Base-by-base conservation (phyloP, 1,140 invertebrate genomes). In the Calycopis cecrops region DNA sequence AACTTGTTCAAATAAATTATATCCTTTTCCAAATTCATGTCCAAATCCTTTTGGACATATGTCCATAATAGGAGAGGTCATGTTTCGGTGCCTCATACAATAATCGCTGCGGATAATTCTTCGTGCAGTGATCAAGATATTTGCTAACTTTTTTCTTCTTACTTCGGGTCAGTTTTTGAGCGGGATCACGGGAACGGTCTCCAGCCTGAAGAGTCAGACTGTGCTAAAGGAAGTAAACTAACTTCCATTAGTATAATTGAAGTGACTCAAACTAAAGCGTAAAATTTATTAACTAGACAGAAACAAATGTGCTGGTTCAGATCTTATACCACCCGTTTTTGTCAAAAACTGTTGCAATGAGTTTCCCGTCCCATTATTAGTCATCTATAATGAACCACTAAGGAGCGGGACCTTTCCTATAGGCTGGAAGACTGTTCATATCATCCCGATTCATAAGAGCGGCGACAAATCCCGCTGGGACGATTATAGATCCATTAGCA, bases 321-420 rank as follows among this genome's bases (percentile, higher is more conserved):
- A 62, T 53, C 52, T 52, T 14, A 51, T 62, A 10, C 60, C 55
- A 12, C 48, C 60, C 17, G 17, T 33, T 18, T 62, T 62, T 47
- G n/a, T 51, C 9, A 54, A 57, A 44, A 35, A 14, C 0, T 14
- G 9, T 37, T 3, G 3, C 8, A 37, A 3, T 9, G 35, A 37
- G 21, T 21, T 38, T 34, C 28, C 11, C 17, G 10, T 50, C 11
- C 47, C 55, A 4, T 40, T 56, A 16, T 16, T 9, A 38, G 11
- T 56, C 17, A 40, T 56, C 9, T 56, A 11, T 50, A 56, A 40
- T 12, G 40, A 50, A 38, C 40, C 54, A 4, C 9, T 37, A 37
- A n/a, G 9, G 1, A 37, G 8, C 8, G 35, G 35, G 9, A 9
- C n/a, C 8, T 37, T 37, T 9, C 9, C 35, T 37, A 9, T 10